These are phyloP conservation scores for Rambutsinella grinnellia DNA, from an alignment of 2,888 invertebrate species.

Conservation along the genomic window DNA sequence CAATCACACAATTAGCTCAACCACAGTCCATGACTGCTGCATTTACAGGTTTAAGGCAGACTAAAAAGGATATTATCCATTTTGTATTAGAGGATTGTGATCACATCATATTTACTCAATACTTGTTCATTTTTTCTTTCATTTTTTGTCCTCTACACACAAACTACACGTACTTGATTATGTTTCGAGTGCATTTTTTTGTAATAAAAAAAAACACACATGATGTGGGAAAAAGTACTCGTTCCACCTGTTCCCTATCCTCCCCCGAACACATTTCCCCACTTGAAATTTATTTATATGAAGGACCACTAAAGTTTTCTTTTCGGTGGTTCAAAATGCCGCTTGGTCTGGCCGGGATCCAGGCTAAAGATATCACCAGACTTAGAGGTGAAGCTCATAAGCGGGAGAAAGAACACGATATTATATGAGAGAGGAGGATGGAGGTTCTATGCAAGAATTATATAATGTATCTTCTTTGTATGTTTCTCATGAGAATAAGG, in stretches of 20 bases:
- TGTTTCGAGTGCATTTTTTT: not conserved
- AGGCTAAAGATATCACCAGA: conserved; percentile 47
- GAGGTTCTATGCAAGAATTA: too few species aligned
- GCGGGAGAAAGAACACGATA: conserved; percentile 19
- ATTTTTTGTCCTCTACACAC: not conserved
- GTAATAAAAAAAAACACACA: not conserved
- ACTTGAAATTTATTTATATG: conserved; percentile 5
- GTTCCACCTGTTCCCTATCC: conserved; percentile 17
- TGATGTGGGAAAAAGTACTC: not conserved
- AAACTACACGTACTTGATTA: not conserved
- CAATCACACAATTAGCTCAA: conserved; percentile 13
- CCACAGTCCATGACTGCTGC: conserved; percentile 23
- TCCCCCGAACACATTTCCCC: conserved; percentile 31
- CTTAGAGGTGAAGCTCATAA: conserved; percentile 25
- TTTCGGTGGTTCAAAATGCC: conserved; percentile 44
- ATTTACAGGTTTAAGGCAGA: not conserved
- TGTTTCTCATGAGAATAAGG: too few species aligned
- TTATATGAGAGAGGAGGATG: too few species aligned
- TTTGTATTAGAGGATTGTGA: too few species aligned
- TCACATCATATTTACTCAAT: too few species aligned
- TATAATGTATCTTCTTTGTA: too few species aligned
- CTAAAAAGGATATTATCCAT: not conserved
- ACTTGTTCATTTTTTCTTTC: too few species aligned
- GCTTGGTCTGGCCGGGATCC: conserved; percentile 54
- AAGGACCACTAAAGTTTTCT: conserved; percentile 1